A percentile compares a stretch with the other conserved stretches of the same genome.
Evolutionary conservation across 2,113 vertebrate genomes (phyloP).

Genomic region (Otus sunia): DNA sequence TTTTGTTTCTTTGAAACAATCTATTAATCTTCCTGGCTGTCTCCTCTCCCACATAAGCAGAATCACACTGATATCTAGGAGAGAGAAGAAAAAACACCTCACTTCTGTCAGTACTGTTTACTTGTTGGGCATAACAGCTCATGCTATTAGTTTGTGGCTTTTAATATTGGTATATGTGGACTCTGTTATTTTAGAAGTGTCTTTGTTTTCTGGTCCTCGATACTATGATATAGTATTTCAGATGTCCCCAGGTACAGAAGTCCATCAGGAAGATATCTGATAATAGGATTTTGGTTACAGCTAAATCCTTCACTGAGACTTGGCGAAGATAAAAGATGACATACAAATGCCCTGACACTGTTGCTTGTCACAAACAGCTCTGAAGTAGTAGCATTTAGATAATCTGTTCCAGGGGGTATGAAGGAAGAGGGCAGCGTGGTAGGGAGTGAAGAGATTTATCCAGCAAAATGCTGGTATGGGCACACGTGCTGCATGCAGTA

Average conservation of each 20-base stretch:
- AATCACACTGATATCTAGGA: background rate
- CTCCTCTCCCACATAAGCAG: background rate
- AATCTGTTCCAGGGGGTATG: background rate
- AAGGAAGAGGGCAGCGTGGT: background rate
- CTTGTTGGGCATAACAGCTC: background rate
- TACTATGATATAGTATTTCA: background rate
- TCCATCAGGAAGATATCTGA: background rate
- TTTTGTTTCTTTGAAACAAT: background rate
- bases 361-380: constrained; percentile 20
- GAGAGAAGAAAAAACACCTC: background rate
- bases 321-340: constrained; percentile 29
- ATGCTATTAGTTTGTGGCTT: background rate
- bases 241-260: background rate
- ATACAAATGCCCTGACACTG: background rate
- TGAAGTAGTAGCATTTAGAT: background rate
- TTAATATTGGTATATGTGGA: background rate
- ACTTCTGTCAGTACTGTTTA: background rate
- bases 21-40: background rate
- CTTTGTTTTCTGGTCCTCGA: background rate
- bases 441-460: background rate
- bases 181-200: background rate
- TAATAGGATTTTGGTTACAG: constrained; percentile 29
- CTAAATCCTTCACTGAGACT: background rate
- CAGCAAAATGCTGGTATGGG: background rate
- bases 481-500: background rate